A percentile compares a stretch with the other conserved stretches of the same genome.
Conservation (phyloP, 1,140 invertebrate species). For the Aporrectodea caliginosa region DNA sequence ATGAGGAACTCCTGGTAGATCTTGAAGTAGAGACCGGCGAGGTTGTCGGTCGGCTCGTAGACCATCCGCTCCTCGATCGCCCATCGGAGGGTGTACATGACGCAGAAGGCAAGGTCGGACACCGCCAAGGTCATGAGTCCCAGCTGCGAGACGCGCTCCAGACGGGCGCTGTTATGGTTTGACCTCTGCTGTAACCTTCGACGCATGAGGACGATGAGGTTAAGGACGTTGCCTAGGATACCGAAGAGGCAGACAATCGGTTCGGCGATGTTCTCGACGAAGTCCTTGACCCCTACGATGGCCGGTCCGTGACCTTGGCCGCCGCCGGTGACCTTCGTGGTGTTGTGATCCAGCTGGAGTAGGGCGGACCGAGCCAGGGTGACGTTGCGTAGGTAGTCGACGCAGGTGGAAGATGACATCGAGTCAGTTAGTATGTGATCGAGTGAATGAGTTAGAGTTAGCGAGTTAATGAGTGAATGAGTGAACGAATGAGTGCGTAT, state of each 20-base stretch:
- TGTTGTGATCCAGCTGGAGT: neutral
- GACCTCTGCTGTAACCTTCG: slow-evolving; percentile 22
- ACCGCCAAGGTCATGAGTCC: slow-evolving; percentile 13
- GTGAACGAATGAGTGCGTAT: too few relatives aligned
- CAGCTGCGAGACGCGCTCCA: slow-evolving; percentile 19
- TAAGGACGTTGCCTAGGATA: slow-evolving; percentile 10
- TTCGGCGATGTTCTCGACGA: neutral
- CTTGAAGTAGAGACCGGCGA: neutral
- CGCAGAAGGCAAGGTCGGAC: slow-evolving; percentile 25
- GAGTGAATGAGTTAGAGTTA: neutral
- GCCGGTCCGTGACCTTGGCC: too few relatives aligned
- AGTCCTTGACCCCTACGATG: neutral
- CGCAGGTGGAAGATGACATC: neutral
- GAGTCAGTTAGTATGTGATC: neutral
- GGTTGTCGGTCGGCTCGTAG: neutral
- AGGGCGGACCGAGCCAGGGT: neutral
- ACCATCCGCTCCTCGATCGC: neutral
- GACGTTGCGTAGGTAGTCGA: neutral
- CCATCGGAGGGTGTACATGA: slow-evolving; percentile 22
- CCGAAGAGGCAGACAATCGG: slow-evolving; percentile 2
- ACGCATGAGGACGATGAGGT: slow-evolving; percentile 46
- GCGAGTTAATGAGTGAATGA: neutral
- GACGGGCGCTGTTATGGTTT: neutral
- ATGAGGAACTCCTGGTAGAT: neutral
- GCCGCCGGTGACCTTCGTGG: neutral